phyloP scores from a whole-genome alignment of 2,888 invertebrate genomes.

The Cheilosia impressa region DNA sequence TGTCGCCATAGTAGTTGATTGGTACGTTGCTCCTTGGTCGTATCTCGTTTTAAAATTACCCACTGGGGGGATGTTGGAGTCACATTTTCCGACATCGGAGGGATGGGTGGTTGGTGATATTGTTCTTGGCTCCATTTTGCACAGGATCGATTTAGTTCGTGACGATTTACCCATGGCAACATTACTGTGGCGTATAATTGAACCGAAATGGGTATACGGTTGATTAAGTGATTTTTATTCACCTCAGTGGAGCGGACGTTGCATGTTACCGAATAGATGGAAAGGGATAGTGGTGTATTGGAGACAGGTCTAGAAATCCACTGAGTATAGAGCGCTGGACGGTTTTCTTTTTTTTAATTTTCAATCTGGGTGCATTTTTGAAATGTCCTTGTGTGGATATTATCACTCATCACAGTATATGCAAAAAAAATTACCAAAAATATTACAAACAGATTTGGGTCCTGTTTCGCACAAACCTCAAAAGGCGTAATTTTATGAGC shows the following conservation, averaged over 20 bases:
- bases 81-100: slow-evolving; percentile 9
- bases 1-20: slow-evolving; percentile 31
- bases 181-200: slow-evolving; percentile 51
- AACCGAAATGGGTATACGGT: slow-evolving; percentile 60
- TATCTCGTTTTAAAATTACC: slow-evolving; percentile 25
- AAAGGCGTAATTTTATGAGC: too few species aligned
- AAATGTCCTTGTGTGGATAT: too few species aligned
- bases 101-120: slow-evolving; percentile 36
- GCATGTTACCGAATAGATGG: slow-evolving; percentile 22
- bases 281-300: neutral
- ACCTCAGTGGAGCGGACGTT: slow-evolving; percentile 45
- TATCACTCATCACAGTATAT: too few species aligned
- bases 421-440: too few species aligned
- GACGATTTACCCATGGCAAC: slow-evolving; percentile 19
- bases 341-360: neutral
- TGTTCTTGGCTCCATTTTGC: slow-evolving; percentile 12
- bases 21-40: slow-evolving; percentile 15
- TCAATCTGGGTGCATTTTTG: neutral
- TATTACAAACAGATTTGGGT: too few species aligned
- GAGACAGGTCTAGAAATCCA: too few species aligned
- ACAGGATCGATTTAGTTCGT: slow-evolving; percentile 29
- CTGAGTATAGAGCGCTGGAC: neutral
- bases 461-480: too few species aligned
- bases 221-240: slow-evolving; percentile 63
- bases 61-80: slow-evolving; percentile 22